Percentiles rank a stretch among this genome's conserved stretches.
Evolutionary conservation across 2,888 invertebrate genomes (phyloP).

Genomic region (Callosobruchus maculatus): DNA sequence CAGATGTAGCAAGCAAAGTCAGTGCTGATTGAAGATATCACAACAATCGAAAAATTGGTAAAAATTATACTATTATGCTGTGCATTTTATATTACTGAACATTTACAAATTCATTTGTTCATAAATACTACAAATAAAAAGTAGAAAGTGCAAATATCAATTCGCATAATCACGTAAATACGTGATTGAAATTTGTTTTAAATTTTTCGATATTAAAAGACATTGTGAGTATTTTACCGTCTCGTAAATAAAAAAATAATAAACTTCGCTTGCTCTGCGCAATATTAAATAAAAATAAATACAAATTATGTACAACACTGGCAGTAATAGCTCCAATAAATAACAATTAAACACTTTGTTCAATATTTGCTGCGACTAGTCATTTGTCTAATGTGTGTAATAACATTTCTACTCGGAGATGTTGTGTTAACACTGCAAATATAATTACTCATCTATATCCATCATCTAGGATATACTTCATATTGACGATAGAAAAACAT

Average conservation of each 20-base stretch:
- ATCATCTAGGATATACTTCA: too few species aligned
- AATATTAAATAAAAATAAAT: slow-evolving; percentile 22
- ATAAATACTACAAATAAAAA: not conserved
- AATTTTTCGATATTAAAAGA: not conserved
- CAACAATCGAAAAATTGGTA: too few species aligned
- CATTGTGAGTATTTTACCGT: slow-evolving; percentile 25
- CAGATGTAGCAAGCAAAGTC: too few species aligned
- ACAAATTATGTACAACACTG: slow-evolving; percentile 28
- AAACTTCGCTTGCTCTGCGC: slow-evolving; percentile 11
- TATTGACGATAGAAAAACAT: too few species aligned
- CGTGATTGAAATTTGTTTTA: not conserved
- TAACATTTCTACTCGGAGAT: not conserved
- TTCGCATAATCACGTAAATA: not conserved
- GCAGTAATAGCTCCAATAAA: slow-evolving; percentile 25
- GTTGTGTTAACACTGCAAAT: too few species aligned
- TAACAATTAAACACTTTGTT: slow-evolving; percentile 1
- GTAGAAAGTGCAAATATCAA: not conserved
- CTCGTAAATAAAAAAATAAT: slow-evolving; percentile 25
- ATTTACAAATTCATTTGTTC: not conserved
- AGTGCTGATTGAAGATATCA: too few species aligned
- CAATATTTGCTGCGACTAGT: slow-evolving; percentile 15
- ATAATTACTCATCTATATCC: too few species aligned
- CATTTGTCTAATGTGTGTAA: not conserved
- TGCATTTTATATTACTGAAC: not conserved
- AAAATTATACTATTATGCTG: not conserved